phyloP scores from a whole-genome alignment of 2,113 vertebrate species.

The Ictalurus punctatus region DNA sequence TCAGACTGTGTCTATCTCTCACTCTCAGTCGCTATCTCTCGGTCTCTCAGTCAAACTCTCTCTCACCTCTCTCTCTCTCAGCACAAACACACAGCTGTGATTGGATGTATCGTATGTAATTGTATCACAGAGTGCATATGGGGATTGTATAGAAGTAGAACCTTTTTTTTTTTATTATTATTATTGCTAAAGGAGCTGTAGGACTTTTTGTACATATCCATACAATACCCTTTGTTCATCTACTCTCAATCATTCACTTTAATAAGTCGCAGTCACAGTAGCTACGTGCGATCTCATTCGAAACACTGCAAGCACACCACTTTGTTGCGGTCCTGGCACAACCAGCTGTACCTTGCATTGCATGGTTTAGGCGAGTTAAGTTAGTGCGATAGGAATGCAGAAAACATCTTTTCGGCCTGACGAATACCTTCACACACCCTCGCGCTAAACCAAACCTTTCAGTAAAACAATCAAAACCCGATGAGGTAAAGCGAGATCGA shows the following conservation, averaged over 20 bases:
- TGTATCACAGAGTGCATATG: background rate
- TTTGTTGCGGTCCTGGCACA: background rate
- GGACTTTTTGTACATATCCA: background rate
- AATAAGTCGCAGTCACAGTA: background rate
- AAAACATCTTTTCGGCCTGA: background rate
- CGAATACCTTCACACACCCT: background rate
- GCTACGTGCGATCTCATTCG: background rate
- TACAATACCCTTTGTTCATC: background rate
- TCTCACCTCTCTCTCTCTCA: background rate
- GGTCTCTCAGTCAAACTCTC: background rate
- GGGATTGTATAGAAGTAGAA: too few relatives aligned
- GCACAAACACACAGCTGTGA: background rate
- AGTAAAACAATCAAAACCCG: background rate
- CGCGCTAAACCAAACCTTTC: conserved; percentile 35
- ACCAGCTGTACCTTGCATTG: background rate
- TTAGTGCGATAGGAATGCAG: background rate
- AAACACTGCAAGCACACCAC: background rate
- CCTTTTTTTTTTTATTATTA: too few relatives aligned
- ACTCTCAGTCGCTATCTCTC: conserved; percentile 42
- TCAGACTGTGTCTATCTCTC: conserved; percentile 43
- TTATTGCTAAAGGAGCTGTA: background rate
- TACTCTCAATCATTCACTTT: background rate
- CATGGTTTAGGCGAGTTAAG: background rate
- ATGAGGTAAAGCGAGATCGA: background rate
- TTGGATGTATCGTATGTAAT: background rate